Evolutionary conservation across 1,140 invertebrate genomes (phyloP), one percentile per base, ranked within the genome.

Genomic region (Temnothorax longispinosus): DNA sequence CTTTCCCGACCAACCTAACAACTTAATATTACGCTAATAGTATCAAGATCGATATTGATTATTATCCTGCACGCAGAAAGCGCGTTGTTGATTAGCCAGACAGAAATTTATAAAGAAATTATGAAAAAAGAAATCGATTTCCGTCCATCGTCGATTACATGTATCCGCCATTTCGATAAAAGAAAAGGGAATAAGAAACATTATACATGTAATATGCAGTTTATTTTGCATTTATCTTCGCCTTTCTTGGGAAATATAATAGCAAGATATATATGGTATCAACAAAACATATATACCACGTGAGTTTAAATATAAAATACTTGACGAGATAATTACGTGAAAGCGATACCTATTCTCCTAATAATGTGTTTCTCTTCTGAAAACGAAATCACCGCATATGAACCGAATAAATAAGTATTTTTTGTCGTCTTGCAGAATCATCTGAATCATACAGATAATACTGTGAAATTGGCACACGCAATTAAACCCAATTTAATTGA

Each of bases 1-100:
- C 11, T 47, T 47, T 47, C 47, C 47, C 47, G 2, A 47, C 47
- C 47, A 47, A 72, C 78, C 74, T 89, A 87, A 91, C 76, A 81
- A 91, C 87, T 91, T 91, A 91, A 91, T 91, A 82, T 52, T 69
- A 90, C 62, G 18, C 62, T 11, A 47, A 58, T 15, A 18, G 27
- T 67, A 85, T 47, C 75, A 74, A 87, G 80, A 69, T 80, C 64
- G 77, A 80, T 71, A 69, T 87, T 90, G 85, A 88, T 90, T 90
- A 88, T 90, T 85, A 85, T 56, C 60, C 27, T 50, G 78, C 86
- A 47, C 62, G 32, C 65, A 67, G 60, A 80, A 85, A 81, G 38
- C 69, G 15, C 11, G 65, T 72, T 44, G 35, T 71, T 38, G 38
- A 44, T 44, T 44, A 35, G 21, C 1, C 56, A 18, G 52, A 71